Percentiles rank a stretch among this genome's conserved stretches.
phyloP scores from a whole-genome alignment of 2,888 invertebrate genomes.

The Nephrotoma flavescens region DNA sequence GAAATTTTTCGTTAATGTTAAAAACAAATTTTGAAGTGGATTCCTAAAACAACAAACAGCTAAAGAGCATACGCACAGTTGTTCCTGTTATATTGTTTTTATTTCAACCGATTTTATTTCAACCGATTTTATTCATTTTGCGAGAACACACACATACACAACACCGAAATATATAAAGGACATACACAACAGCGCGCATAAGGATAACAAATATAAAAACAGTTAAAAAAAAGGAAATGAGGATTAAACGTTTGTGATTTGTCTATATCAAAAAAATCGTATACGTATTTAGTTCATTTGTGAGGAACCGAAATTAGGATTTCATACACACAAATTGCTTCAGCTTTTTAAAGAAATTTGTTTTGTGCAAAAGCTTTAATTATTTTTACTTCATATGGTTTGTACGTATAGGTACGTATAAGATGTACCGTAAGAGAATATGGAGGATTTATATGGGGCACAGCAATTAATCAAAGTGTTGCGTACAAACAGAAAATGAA shows the following conservation, averaged over 20 bases:
- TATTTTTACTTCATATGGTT: background rate
- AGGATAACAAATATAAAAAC: background rate
- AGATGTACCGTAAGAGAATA: too few relatives aligned
- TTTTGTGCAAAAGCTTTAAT: background rate
- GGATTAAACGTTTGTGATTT: background rate
- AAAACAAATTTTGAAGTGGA: background rate
- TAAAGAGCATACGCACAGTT: background rate
- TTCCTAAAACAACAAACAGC: background rate
- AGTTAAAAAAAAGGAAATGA: background rate
- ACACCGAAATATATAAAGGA: background rate
- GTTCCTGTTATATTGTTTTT: background rate
- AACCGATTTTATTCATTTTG: background rate
- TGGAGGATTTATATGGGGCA: background rate
- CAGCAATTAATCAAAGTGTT: background rate
- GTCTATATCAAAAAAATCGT: background rate
- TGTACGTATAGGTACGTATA: too few relatives aligned
- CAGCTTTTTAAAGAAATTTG: background rate
- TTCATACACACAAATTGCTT: background rate
- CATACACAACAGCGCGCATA: background rate
- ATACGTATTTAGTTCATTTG: background rate
- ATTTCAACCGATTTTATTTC: background rate
- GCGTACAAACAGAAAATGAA: background rate
- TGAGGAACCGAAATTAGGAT: background rate
- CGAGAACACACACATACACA: background rate
- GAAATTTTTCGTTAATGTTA: background rate